Evolutionary conservation across 1,140 invertebrate genomes (phyloP), one percentile per base, ranked within the genome.

Genomic region (Callitettix versicolor): DNA sequence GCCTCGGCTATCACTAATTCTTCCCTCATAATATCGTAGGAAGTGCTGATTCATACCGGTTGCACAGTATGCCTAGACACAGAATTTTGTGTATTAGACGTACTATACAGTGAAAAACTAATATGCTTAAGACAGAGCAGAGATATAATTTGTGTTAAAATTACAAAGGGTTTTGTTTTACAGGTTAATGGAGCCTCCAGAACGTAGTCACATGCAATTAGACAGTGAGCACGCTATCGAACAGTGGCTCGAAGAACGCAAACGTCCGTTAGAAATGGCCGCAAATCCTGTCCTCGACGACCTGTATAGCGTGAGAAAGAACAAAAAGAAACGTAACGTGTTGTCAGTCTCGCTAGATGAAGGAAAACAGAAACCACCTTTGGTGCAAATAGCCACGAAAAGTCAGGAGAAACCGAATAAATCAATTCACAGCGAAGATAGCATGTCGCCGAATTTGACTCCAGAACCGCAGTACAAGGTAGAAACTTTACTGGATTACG

Each of bases 131-230:
- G n/a, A n/a, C n/a, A n/a, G n/a, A n/a, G n/a, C n/a, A n/a, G n/a
- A n/a, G n/a, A n/a, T n/a, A n/a, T n/a, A n/a, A n/a, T n/a, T n/a
- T n/a, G n/a, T n/a, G n/a, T n/a, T n/a, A 20, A 36, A 18, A 40
- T 36, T 18, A 15, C 18, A 38, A 11, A 7, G 1, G 18, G 18
- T 52, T 9, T 18, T 41, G 11, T 52, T 21, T 52, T 44, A 30
- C 42, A 61, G 60, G 33, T 44, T 62, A 17, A 38, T 59, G 22
- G 60, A 62, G 34, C 50, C 60, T 21, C 60, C 60, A 30, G 41
- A 49, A 24, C 20, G 14, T 26, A 26, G 18, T 22, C 48, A 53
- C 24, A 43, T 41, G 11, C 14, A 3, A 17, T 21, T 20, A 21
- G 41, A 36, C 15, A 18, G 30, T 17, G 43, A 55, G n/a, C 15